These are phyloP conservation scores for Kuschelorhynchus macadamiae DNA, from an alignment of 2,888 invertebrate species.

Conservation along the genomic window DNA sequence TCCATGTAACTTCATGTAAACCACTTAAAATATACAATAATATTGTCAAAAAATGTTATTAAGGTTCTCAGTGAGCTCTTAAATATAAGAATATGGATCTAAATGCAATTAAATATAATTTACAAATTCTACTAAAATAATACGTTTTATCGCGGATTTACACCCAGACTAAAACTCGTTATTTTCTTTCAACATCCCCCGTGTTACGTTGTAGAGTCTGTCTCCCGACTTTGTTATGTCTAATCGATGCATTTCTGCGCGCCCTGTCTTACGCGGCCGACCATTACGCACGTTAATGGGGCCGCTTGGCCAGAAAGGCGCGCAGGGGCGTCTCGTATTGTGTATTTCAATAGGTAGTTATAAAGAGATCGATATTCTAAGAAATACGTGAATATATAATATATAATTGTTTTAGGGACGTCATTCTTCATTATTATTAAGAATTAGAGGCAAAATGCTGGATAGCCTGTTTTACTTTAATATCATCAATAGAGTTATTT, in stretches of 20 bases:
- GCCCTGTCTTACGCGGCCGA: slow-evolving; percentile 77
- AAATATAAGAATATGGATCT: too few relatives aligned
- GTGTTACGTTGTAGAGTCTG: slow-evolving; percentile 52
- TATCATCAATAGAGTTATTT: too few relatives aligned
- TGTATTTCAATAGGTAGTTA: background rate
- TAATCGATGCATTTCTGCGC: slow-evolving; percentile 81
- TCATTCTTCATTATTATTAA: background rate
- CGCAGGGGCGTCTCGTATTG: slow-evolving; percentile 48
- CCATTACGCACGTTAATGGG: slow-evolving; percentile 86
- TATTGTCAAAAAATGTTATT: too few relatives aligned
- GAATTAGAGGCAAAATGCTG: background rate
- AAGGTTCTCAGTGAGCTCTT: too few relatives aligned
- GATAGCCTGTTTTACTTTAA: too few relatives aligned
- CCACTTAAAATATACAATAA: too few relatives aligned
- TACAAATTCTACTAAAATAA: too few relatives aligned
- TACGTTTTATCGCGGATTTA: too few relatives aligned
- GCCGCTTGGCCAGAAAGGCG: slow-evolving; percentile 62
- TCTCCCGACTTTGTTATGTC: slow-evolving; percentile 73
- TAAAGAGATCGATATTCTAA: too few relatives aligned
- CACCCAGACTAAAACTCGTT: slow-evolving; percentile 13
- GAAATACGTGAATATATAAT: too few relatives aligned
- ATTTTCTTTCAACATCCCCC: slow-evolving; percentile 25
- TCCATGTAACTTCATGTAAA: too few relatives aligned
- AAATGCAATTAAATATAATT: too few relatives aligned
- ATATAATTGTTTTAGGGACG: background rate